A percentile compares a stretch with the other conserved stretches of the same genome.
Conservation (phyloP, 2,113 vertebrate species). For the Triplophysa dalaica region DNA sequence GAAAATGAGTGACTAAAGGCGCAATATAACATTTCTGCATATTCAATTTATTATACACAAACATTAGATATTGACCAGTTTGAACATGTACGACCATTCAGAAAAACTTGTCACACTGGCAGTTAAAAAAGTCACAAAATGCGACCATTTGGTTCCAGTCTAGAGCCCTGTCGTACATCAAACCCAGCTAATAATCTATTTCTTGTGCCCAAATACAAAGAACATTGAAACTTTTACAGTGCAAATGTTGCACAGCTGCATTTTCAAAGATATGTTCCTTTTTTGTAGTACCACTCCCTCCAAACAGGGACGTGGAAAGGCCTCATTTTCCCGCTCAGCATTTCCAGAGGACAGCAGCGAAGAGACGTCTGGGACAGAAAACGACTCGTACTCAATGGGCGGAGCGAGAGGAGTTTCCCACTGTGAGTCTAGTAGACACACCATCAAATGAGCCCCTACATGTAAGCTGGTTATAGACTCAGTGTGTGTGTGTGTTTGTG, state of each 20-base stretch:
- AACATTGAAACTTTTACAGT: too few species aligned
- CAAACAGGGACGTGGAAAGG: slow-evolving; percentile 94
- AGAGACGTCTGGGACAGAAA: slow-evolving; percentile 96
- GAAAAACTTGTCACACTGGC: too few species aligned
- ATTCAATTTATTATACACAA: too few species aligned
- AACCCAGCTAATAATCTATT: too few species aligned
- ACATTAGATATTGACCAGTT: too few species aligned
- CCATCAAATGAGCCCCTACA: background rate
- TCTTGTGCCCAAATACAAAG: too few species aligned
- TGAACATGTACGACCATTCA: too few species aligned
- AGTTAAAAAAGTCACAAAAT: too few species aligned
- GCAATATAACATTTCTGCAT: too few species aligned
- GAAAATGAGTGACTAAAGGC: too few species aligned
- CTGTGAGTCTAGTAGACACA: slow-evolving; percentile 76
- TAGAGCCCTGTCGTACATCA: too few species aligned
- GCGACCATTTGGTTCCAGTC: too few species aligned
- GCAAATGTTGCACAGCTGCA: background rate
- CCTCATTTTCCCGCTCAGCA: slow-evolving; percentile 90
- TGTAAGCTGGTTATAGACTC: background rate
- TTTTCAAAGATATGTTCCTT: background rate
- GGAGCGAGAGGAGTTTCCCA: slow-evolving; percentile 87
- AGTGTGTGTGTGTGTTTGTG: slow-evolving; percentile 18
- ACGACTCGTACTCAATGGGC: slow-evolving; percentile 93
- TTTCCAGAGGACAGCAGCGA: slow-evolving; percentile 98
- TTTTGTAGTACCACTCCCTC: slow-evolving; percentile 89